A percentile compares a stretch with the other conserved stretches of the same genome.
These are phyloP conservation scores for Moxostoma hubbsi DNA, from an alignment of 2,797 vertebrate species.

Conservation along the genomic window DNA sequence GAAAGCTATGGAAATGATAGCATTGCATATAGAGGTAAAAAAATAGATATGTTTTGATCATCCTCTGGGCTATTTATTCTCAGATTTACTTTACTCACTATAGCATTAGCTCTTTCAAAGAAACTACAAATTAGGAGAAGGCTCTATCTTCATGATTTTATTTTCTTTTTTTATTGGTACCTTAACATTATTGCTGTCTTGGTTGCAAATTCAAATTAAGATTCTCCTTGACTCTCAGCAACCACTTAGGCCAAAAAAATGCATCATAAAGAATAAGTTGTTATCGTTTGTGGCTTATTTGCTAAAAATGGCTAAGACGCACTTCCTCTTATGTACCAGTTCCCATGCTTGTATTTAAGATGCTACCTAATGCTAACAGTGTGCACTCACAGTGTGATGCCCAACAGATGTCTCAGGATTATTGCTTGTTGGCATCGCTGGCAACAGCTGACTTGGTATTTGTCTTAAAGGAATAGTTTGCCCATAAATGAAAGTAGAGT, in stretches of 20 bases:
- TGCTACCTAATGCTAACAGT: constrained; percentile 62
- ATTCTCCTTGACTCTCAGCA: constrained; percentile 73
- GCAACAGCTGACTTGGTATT: not conserved
- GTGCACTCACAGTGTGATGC: constrained; percentile 31
- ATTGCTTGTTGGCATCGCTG: constrained; percentile 12
- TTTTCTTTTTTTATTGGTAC: constrained; percentile 68
- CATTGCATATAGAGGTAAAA: constrained; percentile 71
- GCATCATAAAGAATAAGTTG: constrained; percentile 74
- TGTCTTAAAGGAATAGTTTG: not conserved
- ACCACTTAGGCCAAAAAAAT: constrained; percentile 77
- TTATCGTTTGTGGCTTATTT: constrained; percentile 75
- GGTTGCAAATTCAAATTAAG: constrained; percentile 72
- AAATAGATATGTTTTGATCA: constrained; percentile 80
- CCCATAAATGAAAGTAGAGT: not conserved
- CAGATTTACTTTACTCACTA: constrained; percentile 68
- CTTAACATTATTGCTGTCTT: constrained; percentile 80
- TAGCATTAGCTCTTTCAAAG: constrained; percentile 75
- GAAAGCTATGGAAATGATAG: constrained; percentile 77
- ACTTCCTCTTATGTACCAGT: constrained; percentile 63
- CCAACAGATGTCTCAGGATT: constrained; percentile 33
- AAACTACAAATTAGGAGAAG: constrained; percentile 75
- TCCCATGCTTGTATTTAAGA: constrained; percentile 58
- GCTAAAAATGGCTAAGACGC: constrained; percentile 73
- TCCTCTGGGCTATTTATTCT: constrained; percentile 70
- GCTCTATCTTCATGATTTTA: constrained; percentile 66